Base-by-base conservation (phyloP, 2,888 invertebrate species). In the Lobophora halterata region DNA sequence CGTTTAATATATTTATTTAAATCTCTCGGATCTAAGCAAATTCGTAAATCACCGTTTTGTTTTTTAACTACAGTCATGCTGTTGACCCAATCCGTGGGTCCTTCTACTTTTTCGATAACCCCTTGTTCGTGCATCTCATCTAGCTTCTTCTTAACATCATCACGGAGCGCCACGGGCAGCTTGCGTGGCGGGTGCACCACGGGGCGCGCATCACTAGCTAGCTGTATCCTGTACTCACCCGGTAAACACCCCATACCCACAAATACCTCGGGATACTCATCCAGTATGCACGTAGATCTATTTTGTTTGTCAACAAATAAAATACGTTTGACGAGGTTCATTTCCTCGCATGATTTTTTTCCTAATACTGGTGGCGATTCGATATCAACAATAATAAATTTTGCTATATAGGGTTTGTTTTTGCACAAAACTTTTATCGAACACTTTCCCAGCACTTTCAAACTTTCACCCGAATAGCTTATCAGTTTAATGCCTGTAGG, bases 41-140 rank as follows among this genome's bases (percentile, higher is more conserved):
- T 49, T 1, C 57, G 39, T 3, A 62, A 11, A 13, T 56, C 48
- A 1, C 56, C 56, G 25, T 53, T 50, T 0, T 46, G 30, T 40
- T 62, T 62, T 28, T 40, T 49, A 0, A 54, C 60, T 0, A 59
- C 49, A 1, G 51, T 54, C 34, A 58, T 48, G n/a, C 50, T 52
- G 21, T 43, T 58, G 0, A 61, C 61, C 61, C 57, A 61, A 8
- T 41, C 40, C 6, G 52, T 54, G 1, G 52, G 52, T 3, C 47
- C 49, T 21, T 53, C 52, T 2, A 59, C 54, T 31, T 50, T 55
- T 1, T 32, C 38, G 5, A 61, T 52, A 1, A 55, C 41, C 3
- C 44, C 46, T 3, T 47, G 23, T 7, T 20, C 25, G 19, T 43
- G 45, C 57, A 56, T 55, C 10, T 53, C 47, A 8, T 7, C 7